Conservation (phyloP, 2,888 invertebrate genomes). For the Cremastinae sp. region DNA sequence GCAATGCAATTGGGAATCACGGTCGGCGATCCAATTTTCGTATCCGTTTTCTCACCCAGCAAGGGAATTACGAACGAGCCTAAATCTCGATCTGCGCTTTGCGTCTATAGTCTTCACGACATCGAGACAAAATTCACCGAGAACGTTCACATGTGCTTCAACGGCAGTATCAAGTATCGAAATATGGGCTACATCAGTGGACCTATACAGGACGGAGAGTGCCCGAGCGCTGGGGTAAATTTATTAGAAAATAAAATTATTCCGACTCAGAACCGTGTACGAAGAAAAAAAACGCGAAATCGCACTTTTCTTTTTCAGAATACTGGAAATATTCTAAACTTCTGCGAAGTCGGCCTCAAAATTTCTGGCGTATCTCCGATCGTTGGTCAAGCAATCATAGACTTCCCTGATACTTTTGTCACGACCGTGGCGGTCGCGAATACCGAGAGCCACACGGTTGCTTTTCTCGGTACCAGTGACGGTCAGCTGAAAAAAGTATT, state of each 20-base stretch:
- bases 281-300: background rate
- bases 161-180: conserved; percentile 95
- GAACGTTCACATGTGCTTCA: conserved; percentile 98
- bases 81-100: conserved; percentile 92
- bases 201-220: conserved; percentile 94
- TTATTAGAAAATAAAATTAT: conserved; percentile 57
- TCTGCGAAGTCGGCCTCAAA: conserved; percentile 95
- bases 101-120: conserved; percentile 94
- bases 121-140: conserved; percentile 96
- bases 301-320: conserved; percentile 80
- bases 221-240: conserved; percentile 90
- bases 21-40: conserved; percentile 90
- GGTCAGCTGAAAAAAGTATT: conserved; percentile 94
- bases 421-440: conserved; percentile 93
- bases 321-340: conserved; percentile 94
- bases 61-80: conserved; percentile 93
- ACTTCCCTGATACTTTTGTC: conserved; percentile 90
- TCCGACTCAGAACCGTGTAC: too few relatives aligned
- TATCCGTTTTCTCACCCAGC: conserved; percentile 94
- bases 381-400: conserved; percentile 87
- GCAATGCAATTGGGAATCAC: conserved; percentile 91
- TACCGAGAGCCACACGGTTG: conserved; percentile 95
- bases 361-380: conserved; percentile 95
- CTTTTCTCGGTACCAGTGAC: conserved; percentile 94
- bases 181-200: conserved; percentile 96